phyloP scores from a whole-genome alignment of 1,140 invertebrate species.

The Cheumatopsyche charites region DNA sequence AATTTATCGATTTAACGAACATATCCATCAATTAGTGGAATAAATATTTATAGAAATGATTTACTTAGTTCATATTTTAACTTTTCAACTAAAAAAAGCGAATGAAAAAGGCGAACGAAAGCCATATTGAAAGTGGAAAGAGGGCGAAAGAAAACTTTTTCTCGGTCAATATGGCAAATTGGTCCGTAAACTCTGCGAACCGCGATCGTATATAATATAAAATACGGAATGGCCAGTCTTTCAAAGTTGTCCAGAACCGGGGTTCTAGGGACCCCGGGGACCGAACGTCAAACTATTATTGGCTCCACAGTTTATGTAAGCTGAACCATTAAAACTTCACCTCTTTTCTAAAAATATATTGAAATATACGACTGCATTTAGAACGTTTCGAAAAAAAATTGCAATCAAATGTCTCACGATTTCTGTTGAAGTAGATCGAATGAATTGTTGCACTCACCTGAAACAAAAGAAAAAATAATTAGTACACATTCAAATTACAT shows the following conservation, averaged over 20 bases:
- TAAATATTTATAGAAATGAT: no score
- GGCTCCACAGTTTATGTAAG: conserved; percentile 41
- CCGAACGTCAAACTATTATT: conserved; percentile 43
- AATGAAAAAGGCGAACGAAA: not conserved
- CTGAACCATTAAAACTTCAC: conserved; percentile 41
- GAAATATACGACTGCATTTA: no score
- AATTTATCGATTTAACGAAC: no score
- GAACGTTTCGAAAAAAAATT: no score
- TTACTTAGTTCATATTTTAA: not conserved
- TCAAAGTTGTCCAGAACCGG: conserved; percentile 15
- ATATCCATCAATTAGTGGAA: no score
- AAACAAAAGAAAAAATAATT: not conserved
- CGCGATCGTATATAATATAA: conserved; percentile 11
- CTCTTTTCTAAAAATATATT: conserved; percentile 7
- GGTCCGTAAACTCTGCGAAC: conserved; percentile 11
- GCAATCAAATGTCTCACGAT: no score
- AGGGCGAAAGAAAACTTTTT: not conserved
- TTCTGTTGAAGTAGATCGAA: no score
- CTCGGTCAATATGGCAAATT: not conserved
- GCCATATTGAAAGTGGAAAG: not conserved
- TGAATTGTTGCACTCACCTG: conserved; percentile 4
- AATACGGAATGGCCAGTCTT: conserved; percentile 18
- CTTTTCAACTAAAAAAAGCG: no score
- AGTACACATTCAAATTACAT: no score
- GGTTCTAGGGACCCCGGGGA: conserved; percentile 3